Conservation (phyloP, 2,888 invertebrate species). For the Phragmatobia fuliginosa region DNA sequence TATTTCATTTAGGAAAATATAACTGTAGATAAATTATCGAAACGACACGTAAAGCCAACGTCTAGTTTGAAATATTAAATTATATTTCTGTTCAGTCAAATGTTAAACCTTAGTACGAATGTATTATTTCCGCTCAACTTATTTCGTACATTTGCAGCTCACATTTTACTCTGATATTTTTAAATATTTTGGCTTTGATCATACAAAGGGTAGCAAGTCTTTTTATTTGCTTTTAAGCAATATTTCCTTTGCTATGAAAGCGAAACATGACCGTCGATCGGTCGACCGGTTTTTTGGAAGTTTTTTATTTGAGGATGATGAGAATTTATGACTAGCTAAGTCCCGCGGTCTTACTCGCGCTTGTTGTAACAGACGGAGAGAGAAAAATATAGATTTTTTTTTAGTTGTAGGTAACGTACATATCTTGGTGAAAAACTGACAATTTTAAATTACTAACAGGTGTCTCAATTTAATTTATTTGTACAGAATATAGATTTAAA, state of each 20-base stretch:
- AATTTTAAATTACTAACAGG: too few species aligned
- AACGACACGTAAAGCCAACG: not conserved
- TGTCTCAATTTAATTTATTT: too few species aligned
- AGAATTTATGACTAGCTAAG: too few species aligned
- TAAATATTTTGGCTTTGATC: not conserved
- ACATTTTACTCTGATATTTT: not conserved
- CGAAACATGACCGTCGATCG: not conserved
- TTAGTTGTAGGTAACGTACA: too few species aligned
- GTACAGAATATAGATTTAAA: too few species aligned
- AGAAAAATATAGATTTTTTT: too few species aligned
- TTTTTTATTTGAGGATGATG: not conserved
- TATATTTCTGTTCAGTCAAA: not conserved
- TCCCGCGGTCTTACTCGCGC: too few species aligned
- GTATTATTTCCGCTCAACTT: too few species aligned
- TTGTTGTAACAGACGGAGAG: too few species aligned
- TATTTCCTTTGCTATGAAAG: not conserved
- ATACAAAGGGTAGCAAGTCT: not conserved
- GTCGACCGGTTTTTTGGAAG: not conserved
- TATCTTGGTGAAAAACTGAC: too few species aligned
- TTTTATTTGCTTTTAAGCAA: not conserved
- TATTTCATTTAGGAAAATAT: not conserved
- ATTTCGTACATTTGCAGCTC: not conserved
- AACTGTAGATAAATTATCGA: not conserved
- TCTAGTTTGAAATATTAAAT: not conserved
- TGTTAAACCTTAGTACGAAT: too few species aligned